Evolutionary conservation across 2,888 invertebrate genomes (phyloP), one percentile per base, ranked within the genome.

Genomic region (Drosophila mimica): DNA sequence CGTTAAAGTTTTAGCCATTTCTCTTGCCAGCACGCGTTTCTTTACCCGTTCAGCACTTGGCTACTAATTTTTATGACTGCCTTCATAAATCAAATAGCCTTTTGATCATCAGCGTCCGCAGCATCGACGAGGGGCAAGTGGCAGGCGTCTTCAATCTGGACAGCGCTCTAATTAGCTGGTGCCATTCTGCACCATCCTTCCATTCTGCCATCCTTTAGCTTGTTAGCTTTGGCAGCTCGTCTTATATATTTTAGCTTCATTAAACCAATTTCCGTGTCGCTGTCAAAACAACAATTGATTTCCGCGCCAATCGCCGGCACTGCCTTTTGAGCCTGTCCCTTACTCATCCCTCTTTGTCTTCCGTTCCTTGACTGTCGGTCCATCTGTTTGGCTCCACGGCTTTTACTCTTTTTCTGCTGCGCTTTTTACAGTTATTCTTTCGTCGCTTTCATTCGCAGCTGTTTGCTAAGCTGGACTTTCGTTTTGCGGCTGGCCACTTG

Each of bases 261-360:
- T 87, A 87, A 90, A 83, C 90, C 87, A 87, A 87, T 87, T 87
- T 87, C 87, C 87, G 89, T 81, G 90, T 88, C 78, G 90, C 89
- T 90, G 90, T 87, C 87, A 87, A 86, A 88, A 87, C 87, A 90
- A 90, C 90, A 87, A 87, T 87, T 87, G 87, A 90, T 90, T 87
- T 87, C 90, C 87, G 81, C 90, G 86, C 81, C 90, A 88, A 90
- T 87, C 83, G 79, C 82, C 84, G 74, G 79, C 83, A 58, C 54
- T 70, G 74, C 69, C 83, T 74, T 78, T 89, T 73, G 74, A 86
- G 71, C 67, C 40, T 43, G 20, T 8, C 11, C 25, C 28, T 28
- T 17, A 17, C n/a, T 57, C 36, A 31, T 11, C 25, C 34, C 28
- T 20, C 9, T 25, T 7, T 13, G 13, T 31, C 17, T 28, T 36